Evolutionary conservation across 2,797 vertebrate genomes (phyloP).

Genomic region (Pitangus sulphuratus): DNA sequence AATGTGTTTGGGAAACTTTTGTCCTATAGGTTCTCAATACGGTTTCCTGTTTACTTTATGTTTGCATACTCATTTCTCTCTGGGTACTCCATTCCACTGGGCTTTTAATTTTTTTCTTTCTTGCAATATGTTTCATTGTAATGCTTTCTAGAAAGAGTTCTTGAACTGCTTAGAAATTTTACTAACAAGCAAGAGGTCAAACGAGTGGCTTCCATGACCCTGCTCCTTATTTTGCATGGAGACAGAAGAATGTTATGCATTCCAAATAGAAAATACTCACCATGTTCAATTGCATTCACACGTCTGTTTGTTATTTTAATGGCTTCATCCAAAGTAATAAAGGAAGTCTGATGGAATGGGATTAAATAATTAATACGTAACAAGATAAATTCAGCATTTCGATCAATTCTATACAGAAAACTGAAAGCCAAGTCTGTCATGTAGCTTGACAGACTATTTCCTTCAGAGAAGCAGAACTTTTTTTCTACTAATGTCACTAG

Average conservation of each 20-base stretch:
- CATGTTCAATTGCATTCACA: conserved; percentile 98
- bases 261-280: conserved; percentile 75
- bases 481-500: neutral
- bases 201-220: neutral
- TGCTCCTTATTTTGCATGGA: neutral
- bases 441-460: neutral
- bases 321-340: conserved; percentile 97
- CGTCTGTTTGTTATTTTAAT: conserved; percentile 99
- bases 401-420: neutral
- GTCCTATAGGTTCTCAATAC: neutral
- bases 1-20: neutral
- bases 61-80: neutral
- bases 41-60: neutral
- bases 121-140: neutral
- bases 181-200: neutral
- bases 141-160: neutral
- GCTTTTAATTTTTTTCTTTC: neutral
- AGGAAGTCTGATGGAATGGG: conserved; percentile 87
- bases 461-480: neutral
- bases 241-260: neutral
- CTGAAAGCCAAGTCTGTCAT: neutral
- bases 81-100: neutral
- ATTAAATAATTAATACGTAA: conserved; percentile 28
- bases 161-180: neutral
- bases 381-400: neutral